phyloP scores from a whole-genome alignment of 1,140 invertebrate genomes.

The Mesaphorura yosii region DNA sequence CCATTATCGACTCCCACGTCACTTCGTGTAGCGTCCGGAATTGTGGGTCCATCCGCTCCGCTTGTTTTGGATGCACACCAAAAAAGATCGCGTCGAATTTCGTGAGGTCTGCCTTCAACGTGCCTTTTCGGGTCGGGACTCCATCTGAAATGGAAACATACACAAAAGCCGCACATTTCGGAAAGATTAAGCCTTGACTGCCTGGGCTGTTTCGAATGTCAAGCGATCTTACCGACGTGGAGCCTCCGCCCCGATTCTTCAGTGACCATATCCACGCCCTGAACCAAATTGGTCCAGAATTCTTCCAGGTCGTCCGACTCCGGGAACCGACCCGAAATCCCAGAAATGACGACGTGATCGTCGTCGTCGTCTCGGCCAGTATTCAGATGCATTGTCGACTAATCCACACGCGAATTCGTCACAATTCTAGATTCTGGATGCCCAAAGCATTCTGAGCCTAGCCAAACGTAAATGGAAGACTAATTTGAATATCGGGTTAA shows the following conservation, averaged over 20 bases:
- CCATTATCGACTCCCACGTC: conserved; percentile 85
- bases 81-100: conserved; percentile 89
- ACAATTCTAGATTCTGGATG: too few species aligned
- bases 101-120: conserved; percentile 66
- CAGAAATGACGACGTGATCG: conserved; percentile 75
- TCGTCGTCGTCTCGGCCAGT: too few species aligned
- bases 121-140: conserved; percentile 70
- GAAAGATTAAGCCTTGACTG: too few species aligned
- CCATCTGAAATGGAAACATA: conserved; percentile 36
- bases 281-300: conserved; percentile 72
- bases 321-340: conserved; percentile 78
- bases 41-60: conserved; percentile 90
- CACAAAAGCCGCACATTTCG: too few species aligned
- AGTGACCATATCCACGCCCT: conserved; percentile 63
- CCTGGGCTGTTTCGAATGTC: too few species aligned
- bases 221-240: too few species aligned
- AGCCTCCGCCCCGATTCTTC: conserved; percentile 24
- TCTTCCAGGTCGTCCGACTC: conserved; percentile 77
- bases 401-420: too few species aligned
- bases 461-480: too few species aligned
- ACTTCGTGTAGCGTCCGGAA: conserved; percentile 75
- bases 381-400: too few species aligned
- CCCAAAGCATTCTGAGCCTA: too few species aligned
- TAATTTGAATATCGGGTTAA: too few species aligned
- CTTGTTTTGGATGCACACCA: conserved; percentile 84